A percentile compares a stretch with the other conserved stretches of the same genome.
These are phyloP conservation scores for Aulostomus chinensis DNA, from an alignment of 2,797 vertebrate genomes.

Conservation along the genomic window DNA sequence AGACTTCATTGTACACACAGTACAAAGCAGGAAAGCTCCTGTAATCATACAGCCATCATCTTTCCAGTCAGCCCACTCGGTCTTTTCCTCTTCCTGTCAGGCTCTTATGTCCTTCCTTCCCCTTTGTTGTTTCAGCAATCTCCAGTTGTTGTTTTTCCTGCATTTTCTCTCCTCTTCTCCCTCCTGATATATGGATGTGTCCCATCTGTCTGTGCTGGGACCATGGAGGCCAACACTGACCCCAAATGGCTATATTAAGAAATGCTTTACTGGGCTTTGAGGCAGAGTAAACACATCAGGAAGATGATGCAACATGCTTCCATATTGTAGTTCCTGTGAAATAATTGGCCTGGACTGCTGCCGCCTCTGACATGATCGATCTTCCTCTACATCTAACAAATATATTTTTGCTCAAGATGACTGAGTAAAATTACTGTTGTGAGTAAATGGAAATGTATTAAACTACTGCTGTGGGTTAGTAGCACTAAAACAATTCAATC, in stretches of 20 bases:
- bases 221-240: slow-evolving; percentile 73
- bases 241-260: slow-evolving; percentile 64
- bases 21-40: slow-evolving; percentile 24
- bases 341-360: slow-evolving; percentile 23
- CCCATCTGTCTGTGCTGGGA: slow-evolving; percentile 41
- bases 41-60: slow-evolving; percentile 25
- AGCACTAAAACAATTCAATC: not conserved
- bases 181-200: slow-evolving; percentile 35
- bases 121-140: slow-evolving; percentile 40
- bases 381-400: slow-evolving; percentile 10
- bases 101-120: slow-evolving; percentile 10
- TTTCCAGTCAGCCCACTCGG: slow-evolving; percentile 28
- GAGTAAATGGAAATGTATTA: not conserved
- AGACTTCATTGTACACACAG: slow-evolving; percentile 30
- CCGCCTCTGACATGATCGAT: not conserved
- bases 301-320: slow-evolving; percentile 60
- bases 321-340: slow-evolving; percentile 30
- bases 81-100: slow-evolving; percentile 30
- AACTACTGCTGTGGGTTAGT: not conserved
- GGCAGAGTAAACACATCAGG: slow-evolving; percentile 40
- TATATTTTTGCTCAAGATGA: not conserved
- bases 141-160: slow-evolving; percentile 52
- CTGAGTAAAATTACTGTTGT: not conserved
- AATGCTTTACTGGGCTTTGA: slow-evolving; percentile 42
- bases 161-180: slow-evolving; percentile 30